Evolutionary conservation across 1,140 invertebrate genomes (phyloP).

Genomic region (Lepidurus arcticus): DNA sequence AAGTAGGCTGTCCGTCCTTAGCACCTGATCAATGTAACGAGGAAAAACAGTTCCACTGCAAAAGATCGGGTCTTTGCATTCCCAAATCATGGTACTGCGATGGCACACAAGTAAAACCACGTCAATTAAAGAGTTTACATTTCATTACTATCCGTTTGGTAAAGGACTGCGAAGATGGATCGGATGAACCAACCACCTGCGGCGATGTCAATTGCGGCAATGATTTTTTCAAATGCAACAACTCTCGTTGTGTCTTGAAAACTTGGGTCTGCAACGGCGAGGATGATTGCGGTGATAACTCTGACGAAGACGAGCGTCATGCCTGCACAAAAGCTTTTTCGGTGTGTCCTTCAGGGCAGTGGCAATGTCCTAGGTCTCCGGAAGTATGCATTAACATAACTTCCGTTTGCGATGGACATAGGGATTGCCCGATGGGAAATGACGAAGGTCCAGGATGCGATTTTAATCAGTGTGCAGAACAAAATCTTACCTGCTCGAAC

Average conservation of each 20-base stretch:
- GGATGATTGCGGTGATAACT: slow-evolving; percentile 90
- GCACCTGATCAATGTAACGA: slow-evolving; percentile 77
- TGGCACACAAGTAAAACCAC: slow-evolving; percentile 54
- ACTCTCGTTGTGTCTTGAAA: slow-evolving; percentile 84
- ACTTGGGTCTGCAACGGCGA: slow-evolving; percentile 92
- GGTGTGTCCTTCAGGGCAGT: slow-evolving; percentile 67
- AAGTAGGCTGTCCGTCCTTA: slow-evolving; percentile 52
- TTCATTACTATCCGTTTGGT: neutral
- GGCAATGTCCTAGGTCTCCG: slow-evolving; percentile 74
- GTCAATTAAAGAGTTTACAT: slow-evolving; percentile 23
- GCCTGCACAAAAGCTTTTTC: slow-evolving; percentile 43
- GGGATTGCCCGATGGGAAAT: slow-evolving; percentile 81
- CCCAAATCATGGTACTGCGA: slow-evolving; percentile 92
- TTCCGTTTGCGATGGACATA: slow-evolving; percentile 73
- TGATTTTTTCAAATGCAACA: slow-evolving; percentile 79
- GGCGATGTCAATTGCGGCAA: slow-evolving; percentile 58
- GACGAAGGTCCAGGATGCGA: slow-evolving; percentile 86
- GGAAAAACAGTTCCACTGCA: slow-evolving; percentile 79
- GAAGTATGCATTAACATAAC: slow-evolving; percentile 69
- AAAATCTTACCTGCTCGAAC: slow-evolving; percentile 69
- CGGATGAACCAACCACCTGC: slow-evolving; percentile 81
- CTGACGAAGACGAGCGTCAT: slow-evolving; percentile 70
- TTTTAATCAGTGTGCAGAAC: slow-evolving; percentile 64
- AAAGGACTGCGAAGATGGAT: slow-evolving; percentile 80
- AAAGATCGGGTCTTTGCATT: slow-evolving; percentile 79